Evolutionary conservation across 2,113 vertebrate genomes (phyloP).

Genomic region (Empidonax alnorum): DNA sequence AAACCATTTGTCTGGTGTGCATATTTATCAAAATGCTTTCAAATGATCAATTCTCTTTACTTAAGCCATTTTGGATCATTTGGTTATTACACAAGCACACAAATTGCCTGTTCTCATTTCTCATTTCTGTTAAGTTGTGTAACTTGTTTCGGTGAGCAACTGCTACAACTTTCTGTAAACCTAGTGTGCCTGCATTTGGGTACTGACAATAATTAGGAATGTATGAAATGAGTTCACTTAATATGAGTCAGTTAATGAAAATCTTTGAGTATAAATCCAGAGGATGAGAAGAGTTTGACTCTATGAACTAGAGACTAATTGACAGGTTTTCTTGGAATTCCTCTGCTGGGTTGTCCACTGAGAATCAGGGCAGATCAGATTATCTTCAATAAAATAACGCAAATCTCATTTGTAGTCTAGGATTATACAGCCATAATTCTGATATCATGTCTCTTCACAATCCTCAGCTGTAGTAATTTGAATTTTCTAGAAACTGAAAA

Average conservation of each 20-base stretch:
- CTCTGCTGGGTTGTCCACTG: neutral
- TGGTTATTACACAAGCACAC: neutral
- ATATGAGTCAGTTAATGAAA: neutral
- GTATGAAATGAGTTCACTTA: neutral
- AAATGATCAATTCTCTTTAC: neutral
- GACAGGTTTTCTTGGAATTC: neutral
- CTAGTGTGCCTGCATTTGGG: neutral
- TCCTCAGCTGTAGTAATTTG: neutral
- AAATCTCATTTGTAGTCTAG: neutral
- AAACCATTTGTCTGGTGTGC: neutral
- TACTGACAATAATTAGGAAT: neutral
- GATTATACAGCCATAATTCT: neutral
- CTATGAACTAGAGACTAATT: neutral
- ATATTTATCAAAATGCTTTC: neutral
- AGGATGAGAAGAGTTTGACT: neutral
- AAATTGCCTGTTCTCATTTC: neutral
- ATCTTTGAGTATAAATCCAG: neutral
- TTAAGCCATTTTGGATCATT: conserved; percentile 28
- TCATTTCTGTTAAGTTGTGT: neutral
- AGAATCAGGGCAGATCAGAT: neutral
- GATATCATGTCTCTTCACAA: neutral
- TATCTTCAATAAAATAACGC: neutral
- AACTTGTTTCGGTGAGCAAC: neutral
- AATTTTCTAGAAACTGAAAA: neutral
- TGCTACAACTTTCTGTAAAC: neutral